Evolutionary conservation across 2,888 invertebrate species (phyloP), one percentile per base, ranked within the genome.

Genomic region (Falcaria lacertinaria): DNA sequence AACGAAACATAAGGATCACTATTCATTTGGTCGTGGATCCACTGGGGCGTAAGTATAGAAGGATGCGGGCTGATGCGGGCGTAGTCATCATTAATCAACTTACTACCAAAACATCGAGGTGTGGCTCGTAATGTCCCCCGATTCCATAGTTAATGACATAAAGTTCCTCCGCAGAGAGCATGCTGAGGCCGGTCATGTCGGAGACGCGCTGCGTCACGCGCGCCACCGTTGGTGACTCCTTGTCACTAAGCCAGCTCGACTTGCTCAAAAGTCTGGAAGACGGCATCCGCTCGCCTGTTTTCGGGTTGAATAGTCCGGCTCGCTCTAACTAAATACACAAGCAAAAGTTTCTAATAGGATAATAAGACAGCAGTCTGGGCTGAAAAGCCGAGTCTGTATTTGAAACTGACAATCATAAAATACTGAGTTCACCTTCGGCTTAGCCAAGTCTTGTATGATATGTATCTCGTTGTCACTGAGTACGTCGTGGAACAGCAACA

Each of bases 241-340:
- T 98, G 97, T 52, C 96, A 96, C 97, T 95, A 15, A 99, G 89
- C 99, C 99, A 99, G 2, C 97, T 95, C 34, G 98, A 98, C 89
- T 99, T 99, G 79, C 98, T 98, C 69, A 99, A 98, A 64, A 99
- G 93, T 84, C 99, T 99, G 69, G 95, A 92, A 0, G 99, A 99
- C 3, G 95, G 94, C 71, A 98, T 97, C 54, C 99, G 87, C 70
- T 95, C 94, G 1, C 98, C 97, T 0, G 98, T 98, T 67, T 94
- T 92, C 22, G 97, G 94, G 76, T 98, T 98, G 84, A 98, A 98
- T 1, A 98, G 98, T 0, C 98, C 98, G 0, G 98, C 98, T 54
- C 98, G 92, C 62, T 93, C 93, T 77, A 98, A 95, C 96, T 97
- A 83, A n/a, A 19, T 19, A 19, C 3, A 19, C 19, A 19, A 19